phyloP scores from a whole-genome alignment of 2,797 vertebrate genomes.

The Sus cebifrons region DNA sequence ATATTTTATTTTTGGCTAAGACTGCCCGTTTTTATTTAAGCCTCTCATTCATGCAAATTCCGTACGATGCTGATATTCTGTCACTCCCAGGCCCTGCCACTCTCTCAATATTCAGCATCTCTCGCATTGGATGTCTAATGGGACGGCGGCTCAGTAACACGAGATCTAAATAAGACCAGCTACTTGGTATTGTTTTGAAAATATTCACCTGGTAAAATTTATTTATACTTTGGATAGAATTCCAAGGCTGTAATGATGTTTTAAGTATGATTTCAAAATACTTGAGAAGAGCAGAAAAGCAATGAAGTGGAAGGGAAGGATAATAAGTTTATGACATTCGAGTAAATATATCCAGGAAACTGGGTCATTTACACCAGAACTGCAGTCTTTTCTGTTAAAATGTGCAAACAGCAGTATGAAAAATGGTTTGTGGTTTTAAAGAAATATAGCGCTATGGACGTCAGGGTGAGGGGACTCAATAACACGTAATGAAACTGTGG shows the following conservation, averaged over 20 bases:
- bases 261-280: constrained; percentile 82
- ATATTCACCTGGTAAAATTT: constrained; percentile 51
- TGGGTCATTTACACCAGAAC: constrained; percentile 81
- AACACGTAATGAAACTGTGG: constrained; percentile 86
- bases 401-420: constrained; percentile 83
- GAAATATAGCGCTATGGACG: constrained; percentile 83
- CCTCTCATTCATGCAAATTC: background rate
- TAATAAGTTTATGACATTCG: constrained; percentile 82
- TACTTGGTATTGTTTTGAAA: constrained; percentile 55
- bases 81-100: background rate
- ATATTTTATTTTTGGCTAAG: background rate
- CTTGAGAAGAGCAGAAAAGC: constrained; percentile 66
- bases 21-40: background rate
- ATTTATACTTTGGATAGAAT: constrained; percentile 71
- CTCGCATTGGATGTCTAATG: background rate
- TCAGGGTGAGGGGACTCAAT: constrained; percentile 78
- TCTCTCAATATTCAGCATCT: background rate
- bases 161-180: background rate
- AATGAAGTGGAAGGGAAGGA: constrained; percentile 78
- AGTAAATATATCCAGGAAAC: constrained; percentile 84
- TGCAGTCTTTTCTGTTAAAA: constrained; percentile 79
- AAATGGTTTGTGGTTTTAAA: constrained; percentile 84
- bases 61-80: background rate
- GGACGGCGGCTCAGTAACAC: background rate
- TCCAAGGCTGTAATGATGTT: constrained; percentile 70